These are phyloP conservation scores for Chionomys nivalis DNA, from an alignment of 2,113 vertebrate genomes.

Conservation along the genomic window DNA sequence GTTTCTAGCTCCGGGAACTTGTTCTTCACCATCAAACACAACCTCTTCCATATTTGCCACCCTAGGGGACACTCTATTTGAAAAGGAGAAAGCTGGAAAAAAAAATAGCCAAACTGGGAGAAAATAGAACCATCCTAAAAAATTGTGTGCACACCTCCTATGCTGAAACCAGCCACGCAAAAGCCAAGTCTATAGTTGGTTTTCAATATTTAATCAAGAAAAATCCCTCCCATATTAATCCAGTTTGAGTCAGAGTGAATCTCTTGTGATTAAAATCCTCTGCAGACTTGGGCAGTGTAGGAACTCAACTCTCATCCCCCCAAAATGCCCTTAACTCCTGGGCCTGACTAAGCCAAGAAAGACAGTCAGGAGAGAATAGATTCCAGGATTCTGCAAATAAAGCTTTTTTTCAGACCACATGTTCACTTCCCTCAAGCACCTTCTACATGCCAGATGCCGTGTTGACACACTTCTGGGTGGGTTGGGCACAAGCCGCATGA, in stretches of 20 bases:
- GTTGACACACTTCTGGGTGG: not conserved
- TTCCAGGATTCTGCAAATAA: conserved; percentile 9
- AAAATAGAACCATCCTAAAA: not conserved
- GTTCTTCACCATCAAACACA: not conserved
- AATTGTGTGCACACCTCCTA: not conserved
- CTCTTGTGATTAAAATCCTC: not conserved
- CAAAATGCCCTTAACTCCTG: not conserved
- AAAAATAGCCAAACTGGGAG: not conserved
- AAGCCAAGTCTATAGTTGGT: not conserved
- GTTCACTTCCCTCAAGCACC: not conserved
- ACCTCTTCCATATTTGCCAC: not conserved
- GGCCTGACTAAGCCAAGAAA: not conserved
- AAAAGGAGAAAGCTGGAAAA: not conserved
- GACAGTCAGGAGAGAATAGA: not conserved
- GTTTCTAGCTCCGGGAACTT: conserved; percentile 39
- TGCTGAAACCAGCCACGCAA: not conserved
- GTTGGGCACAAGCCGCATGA: not conserved
- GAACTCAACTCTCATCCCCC: not conserved
- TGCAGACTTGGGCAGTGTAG: not conserved
- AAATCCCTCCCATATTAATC: not conserved
- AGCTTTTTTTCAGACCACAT: not conserved
- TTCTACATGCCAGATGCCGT: not conserved
- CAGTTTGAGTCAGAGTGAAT: not conserved
- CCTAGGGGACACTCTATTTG: not conserved
- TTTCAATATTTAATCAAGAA: conserved; percentile 22